Conservation (phyloP, 1,140 invertebrate species). For the Goniozus legneri region DNA sequence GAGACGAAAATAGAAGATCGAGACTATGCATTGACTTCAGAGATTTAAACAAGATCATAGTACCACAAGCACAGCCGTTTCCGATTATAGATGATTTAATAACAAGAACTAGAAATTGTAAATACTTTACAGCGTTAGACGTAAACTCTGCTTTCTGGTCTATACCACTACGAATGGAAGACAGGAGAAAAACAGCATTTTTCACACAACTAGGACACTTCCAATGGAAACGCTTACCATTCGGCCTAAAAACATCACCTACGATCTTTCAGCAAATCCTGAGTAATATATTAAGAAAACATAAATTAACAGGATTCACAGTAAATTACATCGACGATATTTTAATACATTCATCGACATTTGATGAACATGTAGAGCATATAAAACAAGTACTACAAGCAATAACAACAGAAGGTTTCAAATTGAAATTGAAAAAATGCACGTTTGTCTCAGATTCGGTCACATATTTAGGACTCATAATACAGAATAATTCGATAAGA, state of each 20-base stretch:
- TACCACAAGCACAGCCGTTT: slow-evolving; percentile 38
- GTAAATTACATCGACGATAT: too few relatives aligned
- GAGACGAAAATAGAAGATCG: slow-evolving; percentile 28
- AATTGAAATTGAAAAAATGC: too few relatives aligned
- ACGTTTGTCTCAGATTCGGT: slow-evolving; percentile 20
- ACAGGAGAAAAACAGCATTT: slow-evolving; percentile 36
- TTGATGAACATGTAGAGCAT: too few relatives aligned
- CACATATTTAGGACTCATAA: slow-evolving; percentile 29
- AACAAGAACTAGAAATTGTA: slow-evolving; percentile 31
- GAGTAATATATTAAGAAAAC: slow-evolving; percentile 15
- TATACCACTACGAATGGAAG: too few relatives aligned
- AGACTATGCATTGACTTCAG: slow-evolving; percentile 39
- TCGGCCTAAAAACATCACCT: slow-evolving; percentile 24
- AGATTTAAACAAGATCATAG: slow-evolving; percentile 39
- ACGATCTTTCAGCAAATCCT: slow-evolving; percentile 28
- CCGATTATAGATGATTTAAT: slow-evolving; percentile 34
- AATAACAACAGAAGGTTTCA: too few relatives aligned
- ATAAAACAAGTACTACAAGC: too few relatives aligned
- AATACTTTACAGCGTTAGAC: slow-evolving; percentile 33
- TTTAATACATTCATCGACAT: too few relatives aligned
- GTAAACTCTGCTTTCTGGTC: slow-evolving; percentile 43
- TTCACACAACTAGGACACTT: slow-evolving; percentile 27
- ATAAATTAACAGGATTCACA: too few relatives aligned
- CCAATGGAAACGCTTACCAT: slow-evolving; percentile 22
- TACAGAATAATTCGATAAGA: too few relatives aligned